Evolutionary conservation across 2,797 vertebrate species (phyloP).

Genomic region (Heterohyrax brucei): DNA sequence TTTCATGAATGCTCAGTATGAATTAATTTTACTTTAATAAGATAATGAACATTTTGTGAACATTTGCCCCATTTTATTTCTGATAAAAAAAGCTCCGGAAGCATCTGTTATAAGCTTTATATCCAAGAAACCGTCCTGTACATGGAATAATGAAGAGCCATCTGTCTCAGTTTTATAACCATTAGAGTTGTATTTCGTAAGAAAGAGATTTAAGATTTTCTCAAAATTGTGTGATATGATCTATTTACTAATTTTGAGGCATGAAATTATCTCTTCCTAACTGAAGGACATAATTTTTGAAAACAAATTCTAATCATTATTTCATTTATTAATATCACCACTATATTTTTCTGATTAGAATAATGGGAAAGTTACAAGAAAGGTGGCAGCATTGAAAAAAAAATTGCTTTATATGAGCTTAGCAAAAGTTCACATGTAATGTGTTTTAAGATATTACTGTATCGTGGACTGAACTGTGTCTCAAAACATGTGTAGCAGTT

Average conservation of each 20-base stretch:
- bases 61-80: conserved; percentile 45
- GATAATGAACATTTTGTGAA: conserved; percentile 61
- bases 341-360: conserved; percentile 17
- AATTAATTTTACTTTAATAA: conserved; percentile 61
- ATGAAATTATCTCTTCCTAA: background rate
- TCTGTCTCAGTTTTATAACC: conserved; percentile 58
- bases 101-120: conserved; percentile 58
- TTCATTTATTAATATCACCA: background rate
- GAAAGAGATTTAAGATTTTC: conserved; percentile 55
- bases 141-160: conserved; percentile 35
- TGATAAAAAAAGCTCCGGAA: conserved; percentile 22
- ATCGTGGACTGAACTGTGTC: no score
- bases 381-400: background rate
- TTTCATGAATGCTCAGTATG: conserved; percentile 13
- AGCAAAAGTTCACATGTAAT: background rate
- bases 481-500: no score
- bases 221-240: background rate
- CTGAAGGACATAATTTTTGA: background rate
- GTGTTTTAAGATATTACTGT: background rate
- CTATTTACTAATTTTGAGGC: conserved; percentile 15
- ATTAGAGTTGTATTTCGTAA: conserved; percentile 18
- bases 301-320: background rate
- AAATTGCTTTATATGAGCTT: background rate
- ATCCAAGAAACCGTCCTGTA: conserved; percentile 64
- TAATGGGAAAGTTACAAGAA: background rate